Evolutionary conservation across 2,888 invertebrate genomes (phyloP).

Genomic region (Synergus umbraculus): DNA sequence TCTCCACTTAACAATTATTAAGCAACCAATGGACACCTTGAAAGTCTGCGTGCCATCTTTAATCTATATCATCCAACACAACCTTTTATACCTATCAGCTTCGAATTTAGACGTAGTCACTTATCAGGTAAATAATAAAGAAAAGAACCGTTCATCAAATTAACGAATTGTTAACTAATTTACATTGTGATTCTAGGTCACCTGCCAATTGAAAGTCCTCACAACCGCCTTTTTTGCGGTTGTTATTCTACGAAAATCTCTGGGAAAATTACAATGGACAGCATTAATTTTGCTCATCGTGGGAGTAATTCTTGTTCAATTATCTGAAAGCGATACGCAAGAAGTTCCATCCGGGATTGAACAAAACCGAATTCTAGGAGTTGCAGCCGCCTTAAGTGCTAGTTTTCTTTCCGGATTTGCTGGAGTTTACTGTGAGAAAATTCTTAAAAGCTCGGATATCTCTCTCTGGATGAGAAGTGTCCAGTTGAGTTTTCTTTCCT

Average conservation of each 20-base stretch:
- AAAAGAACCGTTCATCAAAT: not conserved
- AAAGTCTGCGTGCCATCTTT: constrained; percentile 97
- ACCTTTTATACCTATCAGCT: constrained; percentile 96
- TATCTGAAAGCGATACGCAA: constrained; percentile 80
- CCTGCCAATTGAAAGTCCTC: constrained; percentile 97
- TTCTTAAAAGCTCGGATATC: constrained; percentile 95
- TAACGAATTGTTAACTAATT: too few species aligned
- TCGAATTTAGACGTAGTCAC: constrained; percentile 99
- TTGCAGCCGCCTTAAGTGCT: constrained; percentile 89
- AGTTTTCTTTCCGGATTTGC: constrained; percentile 98
- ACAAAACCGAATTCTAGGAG: constrained; percentile 88
- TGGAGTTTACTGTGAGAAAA: constrained; percentile 99
- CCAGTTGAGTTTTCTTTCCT: constrained; percentile 93
- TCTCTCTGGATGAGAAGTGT: constrained; percentile 99
- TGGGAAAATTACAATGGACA: constrained; percentile 91
- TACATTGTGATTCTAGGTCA: constrained; percentile 82
- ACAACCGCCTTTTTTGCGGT: constrained; percentile 98
- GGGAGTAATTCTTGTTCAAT: constrained; percentile 90
- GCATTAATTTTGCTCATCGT: constrained; percentile 88
- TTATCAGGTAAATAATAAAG: constrained; percentile 87
- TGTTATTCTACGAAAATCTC: constrained; percentile 86
- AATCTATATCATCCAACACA: constrained; percentile 97
- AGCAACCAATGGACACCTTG: constrained; percentile 91
- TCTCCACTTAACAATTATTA: constrained; percentile 86
- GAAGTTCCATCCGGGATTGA: constrained; percentile 73